A percentile compares a stretch with the other conserved stretches of the same genome.
Evolutionary conservation across 2,888 invertebrate species (phyloP).

Genomic region (Pardosa pseudoannulata): DNA sequence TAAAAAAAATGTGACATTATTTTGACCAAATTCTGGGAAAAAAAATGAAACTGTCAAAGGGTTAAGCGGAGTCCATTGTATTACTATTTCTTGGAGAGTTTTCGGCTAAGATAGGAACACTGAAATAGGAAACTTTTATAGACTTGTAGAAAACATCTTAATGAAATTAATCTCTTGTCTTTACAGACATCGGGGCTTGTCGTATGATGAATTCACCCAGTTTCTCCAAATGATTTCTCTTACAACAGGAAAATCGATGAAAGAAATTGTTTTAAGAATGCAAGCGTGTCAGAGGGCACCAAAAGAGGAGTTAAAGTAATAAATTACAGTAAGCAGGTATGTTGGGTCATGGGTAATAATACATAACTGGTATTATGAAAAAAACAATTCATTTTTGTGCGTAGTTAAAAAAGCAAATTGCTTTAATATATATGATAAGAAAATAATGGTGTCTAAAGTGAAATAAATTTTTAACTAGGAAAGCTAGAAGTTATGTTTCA

Average conservation of each 20-base stretch:
- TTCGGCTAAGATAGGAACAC: not conserved
- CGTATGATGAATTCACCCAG: not conserved
- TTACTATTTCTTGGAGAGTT: not conserved
- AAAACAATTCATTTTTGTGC: no score
- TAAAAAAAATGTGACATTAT: no score
- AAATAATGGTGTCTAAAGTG: no score
- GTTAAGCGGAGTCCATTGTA: no score
- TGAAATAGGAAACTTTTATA: not conserved
- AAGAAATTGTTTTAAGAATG: not conserved
- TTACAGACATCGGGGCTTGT: not conserved
- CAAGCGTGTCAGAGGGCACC: not conserved
- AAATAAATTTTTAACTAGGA: no score
- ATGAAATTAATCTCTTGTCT: not conserved
- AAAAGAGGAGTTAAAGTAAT: no score
- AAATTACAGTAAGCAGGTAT: no score
- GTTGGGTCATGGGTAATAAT: no score
- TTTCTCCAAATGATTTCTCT: not conserved
- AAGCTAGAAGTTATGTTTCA: no score
- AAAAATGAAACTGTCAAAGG: not conserved
- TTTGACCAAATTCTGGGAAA: not conserved
- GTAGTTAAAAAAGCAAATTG: no score
- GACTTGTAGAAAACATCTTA: not conserved
- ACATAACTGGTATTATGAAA: no score
- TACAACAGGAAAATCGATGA: not conserved
- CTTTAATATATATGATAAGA: no score